A percentile compares a stretch with the other conserved stretches of the same genome.
phyloP scores from a whole-genome alignment of 1,140 invertebrate species.

The Trichoplusia ni region DNA sequence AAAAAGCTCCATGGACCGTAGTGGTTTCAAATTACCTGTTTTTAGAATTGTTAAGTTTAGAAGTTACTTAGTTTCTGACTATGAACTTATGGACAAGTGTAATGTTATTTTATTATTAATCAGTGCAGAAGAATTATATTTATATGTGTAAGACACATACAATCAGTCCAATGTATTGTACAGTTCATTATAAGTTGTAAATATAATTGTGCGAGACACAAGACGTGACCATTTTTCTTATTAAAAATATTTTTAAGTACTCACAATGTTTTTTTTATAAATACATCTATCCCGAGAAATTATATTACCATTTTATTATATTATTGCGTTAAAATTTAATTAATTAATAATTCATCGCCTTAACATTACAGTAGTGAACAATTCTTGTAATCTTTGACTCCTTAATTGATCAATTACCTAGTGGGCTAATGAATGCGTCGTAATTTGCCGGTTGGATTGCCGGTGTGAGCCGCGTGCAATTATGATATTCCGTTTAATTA shows the following conservation, averaged over 20 bases:
- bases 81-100: conserved; percentile 20
- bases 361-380: conserved; percentile 10
- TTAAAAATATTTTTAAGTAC: conserved; percentile 16
- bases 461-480: conserved; percentile 43
- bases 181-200: conserved; percentile 6
- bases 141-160: conserved; percentile 42
- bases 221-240: conserved; percentile 19
- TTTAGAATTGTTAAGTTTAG: conserved; percentile 8
- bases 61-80: conserved; percentile 3
- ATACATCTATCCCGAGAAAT: not conserved
- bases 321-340: not conserved
- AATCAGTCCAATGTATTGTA: conserved; percentile 31
- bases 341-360: not conserved
- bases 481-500: conserved; percentile 72
- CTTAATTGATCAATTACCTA: conserved; percentile 35
- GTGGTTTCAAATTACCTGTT: not conserved
- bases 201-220: conserved; percentile 43
- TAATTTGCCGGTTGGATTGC: conserved; percentile 42
- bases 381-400: conserved; percentile 30
- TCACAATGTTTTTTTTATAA: no score
- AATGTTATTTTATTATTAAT: conserved; percentile 22
- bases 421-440: conserved; percentile 37
- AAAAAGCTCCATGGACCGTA: conserved; percentile 73
- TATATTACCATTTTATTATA: not conserved
- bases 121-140: conserved; percentile 33